These are phyloP conservation scores for Neoitamus cyanurus DNA, from an alignment of 2,888 invertebrate genomes.

Conservation along the genomic window DNA sequence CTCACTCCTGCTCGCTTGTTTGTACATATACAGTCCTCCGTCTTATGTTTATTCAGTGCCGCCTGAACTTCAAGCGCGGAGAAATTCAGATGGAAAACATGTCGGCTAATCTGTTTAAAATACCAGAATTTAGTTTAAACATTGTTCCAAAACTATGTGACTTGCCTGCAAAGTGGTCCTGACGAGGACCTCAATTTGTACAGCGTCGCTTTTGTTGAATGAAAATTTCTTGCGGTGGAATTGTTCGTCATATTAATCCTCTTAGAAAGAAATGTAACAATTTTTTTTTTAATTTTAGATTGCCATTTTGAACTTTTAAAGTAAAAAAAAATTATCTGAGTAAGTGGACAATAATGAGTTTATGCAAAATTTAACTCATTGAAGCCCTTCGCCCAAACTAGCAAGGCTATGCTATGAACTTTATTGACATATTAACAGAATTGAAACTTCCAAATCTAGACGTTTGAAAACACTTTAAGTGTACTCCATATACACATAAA, in stretches of 20 bases:
- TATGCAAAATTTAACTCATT: no score
- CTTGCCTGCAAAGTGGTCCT: conserved; percentile 31
- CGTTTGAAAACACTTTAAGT: no score
- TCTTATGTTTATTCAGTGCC: conserved; percentile 18
- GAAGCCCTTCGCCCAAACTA: no score
- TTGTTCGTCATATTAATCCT: background rate
- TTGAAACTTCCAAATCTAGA: no score
- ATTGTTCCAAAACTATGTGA: conserved; percentile 48
- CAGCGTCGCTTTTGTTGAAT: conserved; percentile 24
- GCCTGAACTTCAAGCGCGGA: background rate
- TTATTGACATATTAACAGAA: no score
- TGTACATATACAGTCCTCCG: background rate
- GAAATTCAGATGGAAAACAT: conserved; percentile 46
- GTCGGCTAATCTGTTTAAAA: conserved; percentile 48
- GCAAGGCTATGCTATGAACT: no score
- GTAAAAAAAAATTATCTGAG: background rate
- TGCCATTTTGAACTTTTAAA: background rate
- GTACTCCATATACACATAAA: no score
- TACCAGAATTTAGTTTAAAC: conserved; percentile 48
- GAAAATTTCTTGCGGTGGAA: conserved; percentile 17
- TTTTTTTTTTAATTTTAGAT: background rate
- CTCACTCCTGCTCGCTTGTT: background rate
- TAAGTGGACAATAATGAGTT: no score
- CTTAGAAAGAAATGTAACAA: background rate
- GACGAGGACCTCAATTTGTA: conserved; percentile 33